A percentile compares a stretch with the other conserved stretches of the same genome.
These are phyloP conservation scores for Microtus oregoni DNA, from an alignment of 2,113 vertebrate genomes.

Conservation along the genomic window DNA sequence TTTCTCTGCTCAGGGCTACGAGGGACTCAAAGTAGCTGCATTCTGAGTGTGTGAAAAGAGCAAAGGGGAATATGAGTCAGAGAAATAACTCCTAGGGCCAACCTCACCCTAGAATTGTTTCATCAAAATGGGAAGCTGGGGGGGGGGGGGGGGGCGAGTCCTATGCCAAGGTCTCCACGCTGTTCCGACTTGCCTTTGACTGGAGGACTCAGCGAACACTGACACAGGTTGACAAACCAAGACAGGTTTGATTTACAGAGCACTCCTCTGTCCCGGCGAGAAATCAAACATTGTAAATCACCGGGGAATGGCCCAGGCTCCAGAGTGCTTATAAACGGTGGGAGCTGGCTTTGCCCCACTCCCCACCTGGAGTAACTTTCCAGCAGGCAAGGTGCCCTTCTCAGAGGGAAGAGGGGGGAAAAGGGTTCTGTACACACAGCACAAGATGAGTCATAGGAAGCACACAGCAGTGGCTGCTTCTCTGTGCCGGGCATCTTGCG, in stretches of 20 bases:
- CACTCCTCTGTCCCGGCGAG: conserved; percentile 58
- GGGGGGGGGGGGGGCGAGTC: conserved; percentile 70
- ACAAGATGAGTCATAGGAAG: conserved; percentile 69
- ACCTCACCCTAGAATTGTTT: conserved; percentile 89
- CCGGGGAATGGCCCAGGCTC: conserved; percentile 79
- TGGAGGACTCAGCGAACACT: conserved; percentile 84
- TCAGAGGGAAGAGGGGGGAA: background rate
- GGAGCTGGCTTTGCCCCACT: conserved; percentile 19
- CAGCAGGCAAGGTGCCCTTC: background rate
- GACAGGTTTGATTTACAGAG: conserved; percentile 83
- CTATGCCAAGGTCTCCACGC: conserved; percentile 74
- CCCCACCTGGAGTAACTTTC: background rate
- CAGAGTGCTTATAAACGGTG: conserved; percentile 76
- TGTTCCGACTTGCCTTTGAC: conserved; percentile 87
- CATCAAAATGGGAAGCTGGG: conserved; percentile 81
- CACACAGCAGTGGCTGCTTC: conserved; percentile 52
- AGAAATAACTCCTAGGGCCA: conserved; percentile 85
- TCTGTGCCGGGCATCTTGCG: conserved; percentile 44
- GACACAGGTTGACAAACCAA: conserved; percentile 82
- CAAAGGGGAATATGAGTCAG: conserved; percentile 88
- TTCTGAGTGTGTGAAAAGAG: conserved; percentile 81
- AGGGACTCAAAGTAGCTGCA: conserved; percentile 77
- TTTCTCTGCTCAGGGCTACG: conserved; percentile 76
- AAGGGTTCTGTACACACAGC: conserved; percentile 60
- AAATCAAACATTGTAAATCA: conserved; percentile 81